phyloP scores from a whole-genome alignment of 2,888 invertebrate species.

The Pyrochroa serraticornis region DNA sequence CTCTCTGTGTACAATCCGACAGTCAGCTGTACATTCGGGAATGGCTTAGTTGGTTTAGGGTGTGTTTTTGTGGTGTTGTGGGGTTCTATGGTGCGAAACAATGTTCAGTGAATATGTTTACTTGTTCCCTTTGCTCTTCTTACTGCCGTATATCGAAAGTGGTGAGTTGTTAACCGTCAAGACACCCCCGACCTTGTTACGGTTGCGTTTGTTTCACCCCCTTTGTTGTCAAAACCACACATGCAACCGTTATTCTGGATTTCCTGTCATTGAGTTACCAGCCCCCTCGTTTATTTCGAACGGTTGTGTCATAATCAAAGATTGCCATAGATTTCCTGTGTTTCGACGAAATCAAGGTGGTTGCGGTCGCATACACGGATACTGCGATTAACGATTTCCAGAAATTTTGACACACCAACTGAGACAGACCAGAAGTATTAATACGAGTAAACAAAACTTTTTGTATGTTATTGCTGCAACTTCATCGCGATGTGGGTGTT shows the following conservation, averaged over 20 bases:
- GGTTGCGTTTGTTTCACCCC: constrained; percentile 1
- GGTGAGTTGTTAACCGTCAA: constrained; percentile 61
- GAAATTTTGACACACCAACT: too few species aligned
- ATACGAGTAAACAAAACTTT: too few species aligned
- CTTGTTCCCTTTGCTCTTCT: constrained; percentile 70
- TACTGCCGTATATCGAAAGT: constrained; percentile 73
- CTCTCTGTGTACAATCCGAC: constrained; percentile 14
- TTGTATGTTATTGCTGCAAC: too few species aligned
- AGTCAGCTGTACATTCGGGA: constrained; percentile 30
- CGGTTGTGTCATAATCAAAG: too few species aligned
- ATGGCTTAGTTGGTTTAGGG: constrained; percentile 32
- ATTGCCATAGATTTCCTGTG: too few species aligned
- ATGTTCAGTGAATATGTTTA: constrained; percentile 55
- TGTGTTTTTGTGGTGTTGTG: constrained; percentile 36
- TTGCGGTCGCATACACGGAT: too few species aligned
- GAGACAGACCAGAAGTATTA: too few species aligned
- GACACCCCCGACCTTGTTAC: constrained; percentile 26
- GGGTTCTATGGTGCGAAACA: constrained; percentile 33
- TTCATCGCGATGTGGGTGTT: too few species aligned
- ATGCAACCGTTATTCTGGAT: background rate
- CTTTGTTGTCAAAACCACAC: constrained; percentile 17
- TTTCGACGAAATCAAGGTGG: too few species aligned
- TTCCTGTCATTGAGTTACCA: too few species aligned
- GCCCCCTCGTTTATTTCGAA: too few species aligned
- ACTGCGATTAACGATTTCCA: too few species aligned